A percentile compares a stretch with the other conserved stretches of the same genome.
Conservation (phyloP, 2,888 invertebrate species). For the Idaea aversata region DNA sequence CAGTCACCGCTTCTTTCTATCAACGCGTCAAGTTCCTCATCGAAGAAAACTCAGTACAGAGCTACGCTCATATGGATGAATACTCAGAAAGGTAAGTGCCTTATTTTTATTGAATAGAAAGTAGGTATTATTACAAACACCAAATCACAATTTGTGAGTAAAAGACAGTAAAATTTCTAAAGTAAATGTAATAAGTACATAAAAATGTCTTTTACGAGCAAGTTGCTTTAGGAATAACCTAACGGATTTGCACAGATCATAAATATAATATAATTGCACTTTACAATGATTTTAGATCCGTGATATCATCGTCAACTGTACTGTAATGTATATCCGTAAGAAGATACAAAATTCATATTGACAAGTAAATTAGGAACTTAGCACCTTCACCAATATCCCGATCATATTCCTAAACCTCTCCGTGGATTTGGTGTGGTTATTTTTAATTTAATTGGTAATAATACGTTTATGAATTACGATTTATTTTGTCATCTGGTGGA, state of each 20-base stretch:
- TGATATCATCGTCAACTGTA: constrained; percentile 65
- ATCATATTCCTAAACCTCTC: constrained; percentile 77
- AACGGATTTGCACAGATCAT: constrained; percentile 68
- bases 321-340: constrained; percentile 61
- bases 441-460: constrained; percentile 65
- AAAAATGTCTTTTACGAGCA: constrained; percentile 62
- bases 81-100: constrained; percentile 98
- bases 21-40: constrained; percentile 98
- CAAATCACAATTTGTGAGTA: constrained; percentile 66
- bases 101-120: constrained; percentile 28
- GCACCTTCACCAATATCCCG: constrained; percentile 74
- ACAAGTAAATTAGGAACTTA: constrained; percentile 66
- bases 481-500: constrained; percentile 78
- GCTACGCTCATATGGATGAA: constrained; percentile 97
- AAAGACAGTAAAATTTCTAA: constrained; percentile 52
- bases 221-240: constrained; percentile 62
- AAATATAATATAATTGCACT: constrained; percentile 71
- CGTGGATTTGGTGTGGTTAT: constrained; percentile 80
- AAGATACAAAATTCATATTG: constrained; percentile 59
- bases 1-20: constrained; percentile 98
- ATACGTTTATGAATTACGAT: constrained; percentile 63
- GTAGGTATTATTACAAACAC: constrained; percentile 53
- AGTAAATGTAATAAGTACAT: too few species aligned
- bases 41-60: constrained; percentile 99
- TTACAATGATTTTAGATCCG: constrained; percentile 71